Conservation (phyloP, 92 coral and sea anemone genomes). For the Epizoanthus rinbou region DNA sequence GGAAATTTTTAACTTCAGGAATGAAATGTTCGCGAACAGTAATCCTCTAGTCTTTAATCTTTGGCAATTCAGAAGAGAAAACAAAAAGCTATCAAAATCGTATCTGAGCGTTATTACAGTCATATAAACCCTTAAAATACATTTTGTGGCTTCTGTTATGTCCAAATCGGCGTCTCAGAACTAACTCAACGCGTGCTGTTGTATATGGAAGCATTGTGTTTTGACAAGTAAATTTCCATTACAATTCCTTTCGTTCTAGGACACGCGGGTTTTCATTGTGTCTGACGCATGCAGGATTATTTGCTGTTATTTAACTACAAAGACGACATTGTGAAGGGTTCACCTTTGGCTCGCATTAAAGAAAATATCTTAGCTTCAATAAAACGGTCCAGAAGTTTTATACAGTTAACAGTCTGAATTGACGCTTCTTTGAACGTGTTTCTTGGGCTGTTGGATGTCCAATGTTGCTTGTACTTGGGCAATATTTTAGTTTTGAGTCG, state of each 20-base stretch:
- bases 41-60: conserved; percentile 11
- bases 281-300: conserved; percentile 73
- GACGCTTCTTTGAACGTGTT: background rate
- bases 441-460: conserved; percentile 11
- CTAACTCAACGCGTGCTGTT: conserved; percentile 58
- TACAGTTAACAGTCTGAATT: conserved; percentile 2
- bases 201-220: conserved; percentile 53
- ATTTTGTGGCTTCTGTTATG: conserved; percentile 43
- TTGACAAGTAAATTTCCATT: conserved; percentile 73
- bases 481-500: background rate
- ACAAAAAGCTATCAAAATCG: conserved; percentile 35
- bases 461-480: background rate
- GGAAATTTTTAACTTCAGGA: conserved; percentile 35
- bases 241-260: conserved; percentile 60
- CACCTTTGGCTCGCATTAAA: conserved; percentile 30
- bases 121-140: conserved; percentile 32
- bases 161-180: conserved; percentile 37
- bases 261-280: conserved; percentile 68
- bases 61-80: conserved; percentile 10
- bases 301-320: conserved; percentile 30
- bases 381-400: background rate
- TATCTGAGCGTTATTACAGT: conserved; percentile 25
- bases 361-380: background rate
- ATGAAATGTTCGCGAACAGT: conserved; percentile 30
- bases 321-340: conserved; percentile 25